phyloP scores from a whole-genome alignment of 2,113 vertebrate species.

The Tragelaphus scriptus region DNA sequence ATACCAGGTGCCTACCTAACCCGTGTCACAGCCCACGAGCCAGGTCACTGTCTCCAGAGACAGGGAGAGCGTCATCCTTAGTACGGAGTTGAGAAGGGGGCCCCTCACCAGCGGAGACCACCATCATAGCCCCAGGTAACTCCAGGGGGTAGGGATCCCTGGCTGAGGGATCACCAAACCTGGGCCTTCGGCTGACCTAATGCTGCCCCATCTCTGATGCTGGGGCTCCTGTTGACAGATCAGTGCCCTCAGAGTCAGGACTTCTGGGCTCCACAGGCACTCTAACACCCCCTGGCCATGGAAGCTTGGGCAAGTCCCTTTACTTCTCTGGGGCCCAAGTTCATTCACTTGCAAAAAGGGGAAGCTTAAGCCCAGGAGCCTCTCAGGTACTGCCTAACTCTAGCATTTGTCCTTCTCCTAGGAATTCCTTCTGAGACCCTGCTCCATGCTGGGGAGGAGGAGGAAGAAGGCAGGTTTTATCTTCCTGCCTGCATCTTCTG shows the following conservation, averaged over 20 bases:
- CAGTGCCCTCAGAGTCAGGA: not conserved
- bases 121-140: not conserved
- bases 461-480: not conserved
- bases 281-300: not conserved
- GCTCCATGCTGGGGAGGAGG: not conserved
- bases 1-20: not conserved
- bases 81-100: not conserved
- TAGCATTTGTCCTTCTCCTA: not conserved
- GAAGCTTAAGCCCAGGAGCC: not conserved
- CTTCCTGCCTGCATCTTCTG: not conserved
- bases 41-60: no score
- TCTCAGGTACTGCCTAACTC: not conserved
- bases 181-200: not conserved
- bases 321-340: not conserved
- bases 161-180: not conserved
- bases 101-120: rapidly evolving
- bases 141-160: not conserved
- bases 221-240: rapidly evolving
- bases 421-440: not conserved
- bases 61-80: not conserved
- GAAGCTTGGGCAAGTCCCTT: not conserved
- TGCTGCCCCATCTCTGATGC: not conserved
- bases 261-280: not conserved
- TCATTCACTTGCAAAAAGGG: not conserved
- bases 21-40: rapidly evolving